These are phyloP conservation scores for Mesembrinibis cayennensis DNA, from an alignment of 2,113 vertebrate species.

Conservation along the genomic window DNA sequence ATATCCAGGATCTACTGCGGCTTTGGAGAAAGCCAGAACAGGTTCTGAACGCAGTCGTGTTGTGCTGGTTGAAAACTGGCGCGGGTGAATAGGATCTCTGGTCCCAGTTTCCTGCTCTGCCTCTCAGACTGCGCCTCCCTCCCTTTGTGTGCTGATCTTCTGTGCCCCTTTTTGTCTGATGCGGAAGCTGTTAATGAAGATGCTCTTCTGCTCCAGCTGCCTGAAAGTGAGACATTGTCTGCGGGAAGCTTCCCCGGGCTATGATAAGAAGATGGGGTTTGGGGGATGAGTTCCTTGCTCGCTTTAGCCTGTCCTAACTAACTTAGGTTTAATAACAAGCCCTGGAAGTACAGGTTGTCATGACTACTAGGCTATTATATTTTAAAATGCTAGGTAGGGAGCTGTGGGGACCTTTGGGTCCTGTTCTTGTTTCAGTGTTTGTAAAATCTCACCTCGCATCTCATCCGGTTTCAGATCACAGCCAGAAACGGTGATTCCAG, in stretches of 20 bases:
- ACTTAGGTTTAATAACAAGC: neutral
- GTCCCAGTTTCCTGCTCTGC: neutral
- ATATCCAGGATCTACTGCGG: neutral
- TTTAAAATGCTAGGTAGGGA: neutral
- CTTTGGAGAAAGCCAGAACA: neutral
- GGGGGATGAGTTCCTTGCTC: neutral
- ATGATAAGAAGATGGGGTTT: neutral
- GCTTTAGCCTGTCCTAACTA: neutral
- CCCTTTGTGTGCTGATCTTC: neutral
- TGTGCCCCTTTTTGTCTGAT: constrained; percentile 15
- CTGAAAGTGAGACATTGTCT: constrained; percentile 2
- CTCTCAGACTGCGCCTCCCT: neutral
- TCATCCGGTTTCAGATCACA: neutral
- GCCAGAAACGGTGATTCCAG: neutral
- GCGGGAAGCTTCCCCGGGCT: neutral
- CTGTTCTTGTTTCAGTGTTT: neutral
- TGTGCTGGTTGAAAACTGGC: neutral
- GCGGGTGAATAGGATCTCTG: neutral
- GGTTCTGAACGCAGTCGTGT: neutral
- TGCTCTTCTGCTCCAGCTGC: constrained; percentile 13
- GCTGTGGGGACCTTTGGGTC: neutral
- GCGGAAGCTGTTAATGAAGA: constrained; percentile 51
- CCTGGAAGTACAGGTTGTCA: neutral
- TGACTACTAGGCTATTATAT: neutral
- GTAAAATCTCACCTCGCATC: neutral